phyloP scores from a whole-genome alignment of 2,113 vertebrate species.

The Dinomys branickii region DNA sequence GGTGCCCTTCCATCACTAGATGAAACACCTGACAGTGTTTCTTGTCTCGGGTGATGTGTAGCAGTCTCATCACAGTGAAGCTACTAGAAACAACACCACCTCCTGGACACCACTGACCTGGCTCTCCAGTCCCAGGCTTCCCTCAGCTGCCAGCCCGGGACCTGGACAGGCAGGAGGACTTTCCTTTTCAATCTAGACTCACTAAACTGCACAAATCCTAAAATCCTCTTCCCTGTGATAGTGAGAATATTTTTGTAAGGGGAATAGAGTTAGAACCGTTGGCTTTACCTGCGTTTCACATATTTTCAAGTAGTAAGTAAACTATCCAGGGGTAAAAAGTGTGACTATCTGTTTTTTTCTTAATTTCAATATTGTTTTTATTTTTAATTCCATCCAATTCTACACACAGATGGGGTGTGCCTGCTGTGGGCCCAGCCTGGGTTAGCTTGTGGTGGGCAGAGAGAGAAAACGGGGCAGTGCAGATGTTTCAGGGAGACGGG shows the following conservation, averaged over 20 bases:
- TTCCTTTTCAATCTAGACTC: constrained; percentile 12
- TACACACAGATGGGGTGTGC: not conserved
- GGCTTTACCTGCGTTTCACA: not conserved
- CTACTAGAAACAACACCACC: not conserved
- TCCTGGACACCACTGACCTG: not conserved
- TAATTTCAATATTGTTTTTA: not conserved
- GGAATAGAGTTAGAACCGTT: not conserved
- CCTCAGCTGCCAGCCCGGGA: not conserved
- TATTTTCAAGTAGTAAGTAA: not conserved
- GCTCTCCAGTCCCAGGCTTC: not conserved
- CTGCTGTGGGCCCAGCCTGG: not conserved
- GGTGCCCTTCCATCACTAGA: not conserved
- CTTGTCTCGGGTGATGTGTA: not conserved
- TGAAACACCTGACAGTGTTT: not conserved
- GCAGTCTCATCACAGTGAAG: not conserved
- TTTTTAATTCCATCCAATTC: not conserved
- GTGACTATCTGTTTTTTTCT: not conserved
- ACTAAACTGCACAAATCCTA: not conserved
- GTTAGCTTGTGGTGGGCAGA: not conserved
- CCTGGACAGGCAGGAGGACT: not conserved
- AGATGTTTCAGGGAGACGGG: not conserved
- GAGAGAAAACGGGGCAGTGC: not conserved
- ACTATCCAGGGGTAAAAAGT: not conserved
- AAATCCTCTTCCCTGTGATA: not conserved
- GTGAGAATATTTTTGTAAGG: not conserved